phyloP scores from a whole-genome alignment of 2,888 invertebrate genomes.

The Criorhina ranunculi region DNA sequence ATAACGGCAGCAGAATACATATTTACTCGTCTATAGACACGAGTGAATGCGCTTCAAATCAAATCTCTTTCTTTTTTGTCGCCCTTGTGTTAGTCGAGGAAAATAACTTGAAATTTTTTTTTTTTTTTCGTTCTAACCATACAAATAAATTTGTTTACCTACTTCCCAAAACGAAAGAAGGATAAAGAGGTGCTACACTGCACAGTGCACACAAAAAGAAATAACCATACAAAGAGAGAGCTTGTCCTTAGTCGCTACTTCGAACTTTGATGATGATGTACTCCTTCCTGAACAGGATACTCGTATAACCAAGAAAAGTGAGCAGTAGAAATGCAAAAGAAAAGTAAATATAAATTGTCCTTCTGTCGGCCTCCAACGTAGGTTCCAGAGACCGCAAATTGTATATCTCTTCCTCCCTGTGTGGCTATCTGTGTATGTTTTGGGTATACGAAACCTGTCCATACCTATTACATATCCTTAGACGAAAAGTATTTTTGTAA shows the following conservation, averaged over 20 bases:
- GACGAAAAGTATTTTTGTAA: not conserved
- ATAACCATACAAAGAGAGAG: slow-evolving; percentile 2
- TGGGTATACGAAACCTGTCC: not conserved
- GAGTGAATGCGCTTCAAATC: no score
- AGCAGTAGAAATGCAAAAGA: slow-evolving; percentile 5
- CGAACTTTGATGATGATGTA: slow-evolving; percentile 16
- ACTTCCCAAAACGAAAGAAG: slow-evolving; percentile 4
- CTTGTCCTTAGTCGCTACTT: not conserved
- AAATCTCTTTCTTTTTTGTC: no score
- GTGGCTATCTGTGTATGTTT: not conserved
- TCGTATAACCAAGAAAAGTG: slow-evolving; percentile 14
- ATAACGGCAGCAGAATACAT: no score
- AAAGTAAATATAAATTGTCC: slow-evolving; percentile 13
- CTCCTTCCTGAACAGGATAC: not conserved
- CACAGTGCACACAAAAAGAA: not conserved
- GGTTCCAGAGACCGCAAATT: not conserved
- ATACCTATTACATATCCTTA: not conserved
- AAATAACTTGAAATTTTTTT: not conserved
- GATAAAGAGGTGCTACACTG: not conserved
- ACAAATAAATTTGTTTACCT: slow-evolving; percentile 21
- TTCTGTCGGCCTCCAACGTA: not conserved
- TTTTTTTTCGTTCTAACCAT: not conserved
- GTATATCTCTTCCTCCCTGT: not conserved
- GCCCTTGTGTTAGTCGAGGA: not conserved
- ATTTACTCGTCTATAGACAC: no score